Conservation (phyloP, 2,888 invertebrate species). For the Nemoura dubitans region DNA sequence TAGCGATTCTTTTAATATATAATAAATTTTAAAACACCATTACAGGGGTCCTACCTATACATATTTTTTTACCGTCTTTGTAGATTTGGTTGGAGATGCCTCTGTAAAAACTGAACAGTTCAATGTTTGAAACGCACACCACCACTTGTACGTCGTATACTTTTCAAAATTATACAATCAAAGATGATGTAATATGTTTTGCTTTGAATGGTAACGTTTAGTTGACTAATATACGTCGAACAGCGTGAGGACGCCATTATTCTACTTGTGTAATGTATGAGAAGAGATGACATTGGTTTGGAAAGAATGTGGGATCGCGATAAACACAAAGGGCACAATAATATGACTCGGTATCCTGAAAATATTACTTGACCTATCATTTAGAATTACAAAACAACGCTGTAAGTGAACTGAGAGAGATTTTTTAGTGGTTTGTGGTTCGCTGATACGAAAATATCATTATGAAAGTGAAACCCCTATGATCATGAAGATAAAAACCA, state of each 20-base stretch:
- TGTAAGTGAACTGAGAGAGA: no score
- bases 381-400: neutral
- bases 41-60: no score
- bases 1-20: neutral
- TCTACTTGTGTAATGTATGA: neutral
- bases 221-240: neutral
- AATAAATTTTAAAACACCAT: no score
- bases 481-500: no score
- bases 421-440: no score
- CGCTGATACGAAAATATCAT: no score
- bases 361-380: neutral
- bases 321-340: neutral
- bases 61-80: no score
- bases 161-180: neutral
- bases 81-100: slow-evolving; percentile 3
- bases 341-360: neutral
- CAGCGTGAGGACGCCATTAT: neutral
- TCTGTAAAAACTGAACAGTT: neutral
- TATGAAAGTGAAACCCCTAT: no score
- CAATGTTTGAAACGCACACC: neutral
- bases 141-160: no score
- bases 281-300: neutral
- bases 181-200: neutral
- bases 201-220: neutral
- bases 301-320: slow-evolving; percentile 20